phyloP scores from a whole-genome alignment of 2,113 vertebrate species.

The Psammodynastes pulverulentus region DNA sequence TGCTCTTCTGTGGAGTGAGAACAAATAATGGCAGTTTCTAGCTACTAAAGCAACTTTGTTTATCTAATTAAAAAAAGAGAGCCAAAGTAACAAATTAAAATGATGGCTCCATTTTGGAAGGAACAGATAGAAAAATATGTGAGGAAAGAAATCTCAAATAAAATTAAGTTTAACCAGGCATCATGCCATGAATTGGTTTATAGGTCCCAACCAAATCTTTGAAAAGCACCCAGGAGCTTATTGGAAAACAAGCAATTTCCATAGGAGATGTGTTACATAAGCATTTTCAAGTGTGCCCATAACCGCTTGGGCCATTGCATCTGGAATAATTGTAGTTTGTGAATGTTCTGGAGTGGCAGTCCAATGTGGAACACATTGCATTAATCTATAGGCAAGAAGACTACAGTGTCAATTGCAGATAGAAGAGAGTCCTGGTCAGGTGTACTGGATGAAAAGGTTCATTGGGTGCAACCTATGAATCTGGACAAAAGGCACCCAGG shows the following conservation, averaged over 20 bases:
- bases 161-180: background rate
- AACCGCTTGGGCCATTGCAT: background rate
- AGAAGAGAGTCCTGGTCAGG: background rate
- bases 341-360: background rate
- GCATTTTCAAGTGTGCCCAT: background rate
- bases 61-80: background rate
- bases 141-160: background rate
- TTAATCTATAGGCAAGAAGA: background rate
- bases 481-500: background rate
- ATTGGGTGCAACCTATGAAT: background rate
- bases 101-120: background rate
- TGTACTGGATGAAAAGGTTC: background rate
- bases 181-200: background rate
- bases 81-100: background rate
- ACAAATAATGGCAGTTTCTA: conserved; percentile 6
- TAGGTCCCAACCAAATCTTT: background rate
- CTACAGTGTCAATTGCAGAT: background rate
- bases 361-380: background rate
- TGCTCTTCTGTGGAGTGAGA: background rate
- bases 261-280: background rate
- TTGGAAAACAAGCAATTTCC: background rate
- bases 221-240: background rate
- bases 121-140: background rate
- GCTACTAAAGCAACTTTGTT: background rate
- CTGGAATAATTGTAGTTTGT: background rate